A percentile compares a stretch with the other conserved stretches of the same genome.
Conservation (phyloP, 2,113 vertebrate species). For the Dendropsophus ebraccatus region DNA sequence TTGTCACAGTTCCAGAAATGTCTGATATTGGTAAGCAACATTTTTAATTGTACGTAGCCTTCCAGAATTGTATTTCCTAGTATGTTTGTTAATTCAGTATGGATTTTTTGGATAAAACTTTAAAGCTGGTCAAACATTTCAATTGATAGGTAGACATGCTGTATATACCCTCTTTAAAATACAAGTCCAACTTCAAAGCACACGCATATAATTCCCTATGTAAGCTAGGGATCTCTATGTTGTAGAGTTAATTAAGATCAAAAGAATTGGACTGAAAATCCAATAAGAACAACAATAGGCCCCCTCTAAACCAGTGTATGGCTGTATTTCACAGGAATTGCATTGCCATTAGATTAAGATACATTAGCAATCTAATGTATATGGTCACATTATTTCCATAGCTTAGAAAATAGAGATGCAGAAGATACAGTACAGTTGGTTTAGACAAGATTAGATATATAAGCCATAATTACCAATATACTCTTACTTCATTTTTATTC, state of each 20-base stretch:
- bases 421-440: too few species aligned
- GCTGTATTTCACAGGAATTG: too few species aligned
- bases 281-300: neutral
- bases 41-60: neutral
- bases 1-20: conserved; percentile 94
- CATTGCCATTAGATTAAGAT: too few species aligned
- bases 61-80: neutral
- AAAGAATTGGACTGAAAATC: neutral
- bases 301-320: too few species aligned
- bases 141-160: neutral
- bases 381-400: too few species aligned
- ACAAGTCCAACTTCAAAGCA: neutral
- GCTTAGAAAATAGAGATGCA: too few species aligned
- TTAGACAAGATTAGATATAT: too few species aligned
- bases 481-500: too few species aligned
- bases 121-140: neutral
- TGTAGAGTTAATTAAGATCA: neutral
- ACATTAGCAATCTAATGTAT: too few species aligned
- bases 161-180: neutral
- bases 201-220: neutral
- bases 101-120: neutral
- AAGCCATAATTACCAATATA: too few species aligned
- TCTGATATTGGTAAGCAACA: conserved; percentile 91
- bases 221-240: neutral
- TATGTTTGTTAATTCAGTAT: neutral